These are phyloP conservation scores for Diachrysia chrysitis DNA, from an alignment of 2,888 invertebrate species.

Conservation along the genomic window DNA sequence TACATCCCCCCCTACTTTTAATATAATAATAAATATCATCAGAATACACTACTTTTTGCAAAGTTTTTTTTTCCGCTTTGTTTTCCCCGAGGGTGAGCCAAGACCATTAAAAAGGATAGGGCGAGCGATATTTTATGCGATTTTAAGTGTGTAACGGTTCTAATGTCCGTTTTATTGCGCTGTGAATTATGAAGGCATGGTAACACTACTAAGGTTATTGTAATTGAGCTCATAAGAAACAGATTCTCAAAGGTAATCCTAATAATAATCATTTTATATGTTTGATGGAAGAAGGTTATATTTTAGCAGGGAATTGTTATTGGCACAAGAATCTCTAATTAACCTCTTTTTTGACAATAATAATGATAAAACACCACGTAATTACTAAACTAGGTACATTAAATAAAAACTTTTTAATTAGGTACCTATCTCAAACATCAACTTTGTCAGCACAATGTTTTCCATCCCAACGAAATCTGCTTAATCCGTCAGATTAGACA, in stretches of 20 bases:
- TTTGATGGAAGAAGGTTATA: not conserved
- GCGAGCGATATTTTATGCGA: conserved; percentile 86
- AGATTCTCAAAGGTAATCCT: not conserved
- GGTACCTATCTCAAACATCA: not conserved
- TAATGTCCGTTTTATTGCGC: conserved; percentile 82
- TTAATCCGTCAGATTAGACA: conserved; percentile 58
- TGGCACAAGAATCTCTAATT: not conserved
- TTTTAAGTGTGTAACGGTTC: conserved; percentile 87
- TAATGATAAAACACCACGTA: too few relatives aligned
- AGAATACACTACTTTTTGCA: conserved; percentile 83
- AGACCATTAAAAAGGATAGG: conserved; percentile 87
- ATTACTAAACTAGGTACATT: not conserved
- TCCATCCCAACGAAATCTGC: conserved; percentile 30
- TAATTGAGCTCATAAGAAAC: conserved; percentile 24
- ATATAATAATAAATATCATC: conserved; percentile 88
- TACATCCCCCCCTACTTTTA: conserved; percentile 76
- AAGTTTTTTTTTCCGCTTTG: conserved; percentile 81
- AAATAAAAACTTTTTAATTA: not conserved
- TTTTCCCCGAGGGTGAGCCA: conserved; percentile 82
- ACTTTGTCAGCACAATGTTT: conserved; percentile 36
- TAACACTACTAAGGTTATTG: conserved; percentile 29
- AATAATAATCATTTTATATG: not conserved
- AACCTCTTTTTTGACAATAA: too few relatives aligned
- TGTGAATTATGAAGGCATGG: conserved; percentile 72
- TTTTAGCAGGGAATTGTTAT: not conserved